Evolutionary conservation across 30 jellyfish, hydroid and myxozoan genomes (phyloP).

Genomic region (Aurelia sp.): DNA sequence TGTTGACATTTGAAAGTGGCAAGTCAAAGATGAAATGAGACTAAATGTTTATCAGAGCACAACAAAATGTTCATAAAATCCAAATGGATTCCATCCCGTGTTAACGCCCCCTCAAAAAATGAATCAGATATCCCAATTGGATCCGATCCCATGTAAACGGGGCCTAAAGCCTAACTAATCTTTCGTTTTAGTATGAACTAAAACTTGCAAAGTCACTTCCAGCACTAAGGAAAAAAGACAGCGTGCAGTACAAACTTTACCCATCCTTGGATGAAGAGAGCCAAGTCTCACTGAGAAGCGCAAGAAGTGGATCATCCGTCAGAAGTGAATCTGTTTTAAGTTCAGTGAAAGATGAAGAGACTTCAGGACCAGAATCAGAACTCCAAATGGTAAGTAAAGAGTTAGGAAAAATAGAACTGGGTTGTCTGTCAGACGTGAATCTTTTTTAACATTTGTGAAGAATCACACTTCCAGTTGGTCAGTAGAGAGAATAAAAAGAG

Average conservation of each 20-base stretch:
- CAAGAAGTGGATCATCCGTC: slow-evolving; percentile 14
- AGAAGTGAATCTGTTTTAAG: slow-evolving; percentile 21
- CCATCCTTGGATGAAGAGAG: slow-evolving; percentile 46
- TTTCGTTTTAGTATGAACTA: slow-evolving; percentile 37
- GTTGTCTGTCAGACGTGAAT: background rate
- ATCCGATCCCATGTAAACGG: background rate
- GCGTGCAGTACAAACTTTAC: slow-evolving; percentile 25
- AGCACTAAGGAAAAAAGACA: background rate
- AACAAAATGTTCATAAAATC: too few species aligned
- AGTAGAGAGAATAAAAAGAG: background rate
- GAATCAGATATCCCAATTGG: background rate
- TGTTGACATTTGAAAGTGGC: too few species aligned
- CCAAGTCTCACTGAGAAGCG: slow-evolving; percentile 14
- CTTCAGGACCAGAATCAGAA: slow-evolving; percentile 25
- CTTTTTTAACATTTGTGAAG: slow-evolving; percentile 6
- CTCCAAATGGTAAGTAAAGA: slow-evolving; percentile 32
- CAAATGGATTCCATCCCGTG: too few species aligned
- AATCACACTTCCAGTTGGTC: slow-evolving; percentile 40
- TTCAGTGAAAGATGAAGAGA: slow-evolving; percentile 8
- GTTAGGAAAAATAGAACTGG: too few species aligned
- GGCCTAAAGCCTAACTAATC: background rate
- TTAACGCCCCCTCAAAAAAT: too few species aligned
- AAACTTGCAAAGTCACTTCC: slow-evolving; percentile 27
- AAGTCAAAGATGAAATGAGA: too few species aligned
- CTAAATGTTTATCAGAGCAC: too few species aligned